Conservation (phyloP, 2,113 vertebrate species). For the Coracopsis vasa region DNA sequence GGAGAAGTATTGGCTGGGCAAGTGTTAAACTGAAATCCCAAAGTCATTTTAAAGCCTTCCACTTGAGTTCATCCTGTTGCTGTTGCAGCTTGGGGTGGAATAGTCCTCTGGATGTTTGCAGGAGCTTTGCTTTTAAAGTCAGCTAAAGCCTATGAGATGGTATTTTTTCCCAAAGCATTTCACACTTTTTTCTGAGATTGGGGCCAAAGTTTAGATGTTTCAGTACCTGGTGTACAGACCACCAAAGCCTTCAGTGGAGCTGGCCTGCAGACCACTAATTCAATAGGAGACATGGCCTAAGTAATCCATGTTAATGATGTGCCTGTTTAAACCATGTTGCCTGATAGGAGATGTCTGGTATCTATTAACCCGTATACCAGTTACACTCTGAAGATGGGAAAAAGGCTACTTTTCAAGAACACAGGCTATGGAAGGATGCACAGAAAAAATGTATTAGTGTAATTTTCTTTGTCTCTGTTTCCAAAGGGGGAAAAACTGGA, state of each 20-base stretch:
- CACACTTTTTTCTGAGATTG: constrained; percentile 56
- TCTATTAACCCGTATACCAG: background rate
- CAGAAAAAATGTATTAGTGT: background rate
- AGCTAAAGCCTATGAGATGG: background rate
- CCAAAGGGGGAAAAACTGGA: background rate
- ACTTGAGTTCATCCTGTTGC: background rate
- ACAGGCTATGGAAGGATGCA: background rate
- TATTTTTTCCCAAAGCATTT: background rate
- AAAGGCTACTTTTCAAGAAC: background rate
- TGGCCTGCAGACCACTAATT: constrained; percentile 35
- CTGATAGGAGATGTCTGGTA: constrained; percentile 41
- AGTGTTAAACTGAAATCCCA: background rate
- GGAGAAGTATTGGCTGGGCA: background rate
- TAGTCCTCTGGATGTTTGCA: constrained; percentile 5
- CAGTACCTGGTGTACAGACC: background rate
- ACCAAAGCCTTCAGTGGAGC: constrained; percentile 3
- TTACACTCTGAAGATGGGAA: background rate
- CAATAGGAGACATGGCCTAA: background rate
- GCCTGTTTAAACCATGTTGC: constrained; percentile 55
- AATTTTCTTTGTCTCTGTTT: background rate
- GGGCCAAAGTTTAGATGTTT: constrained; percentile 49
- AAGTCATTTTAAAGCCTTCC: background rate
- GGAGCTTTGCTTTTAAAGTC: background rate
- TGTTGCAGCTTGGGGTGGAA: background rate
- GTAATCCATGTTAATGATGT: constrained; percentile 15